phyloP scores from a whole-genome alignment of 1,140 invertebrate species.

The Brachionus plicatilis region DNA sequence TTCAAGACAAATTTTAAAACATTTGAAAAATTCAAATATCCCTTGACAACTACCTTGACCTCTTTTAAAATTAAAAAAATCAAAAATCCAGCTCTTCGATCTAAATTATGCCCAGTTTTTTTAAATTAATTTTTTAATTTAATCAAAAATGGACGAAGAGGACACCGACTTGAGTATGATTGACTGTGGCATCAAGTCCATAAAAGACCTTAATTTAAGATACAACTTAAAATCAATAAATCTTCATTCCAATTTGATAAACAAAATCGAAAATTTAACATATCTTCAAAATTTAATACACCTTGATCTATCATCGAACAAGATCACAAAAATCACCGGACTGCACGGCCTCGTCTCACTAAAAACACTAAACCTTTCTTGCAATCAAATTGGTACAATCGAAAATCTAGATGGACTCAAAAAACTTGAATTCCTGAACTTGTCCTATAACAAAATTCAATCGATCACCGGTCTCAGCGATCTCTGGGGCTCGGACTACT shows the following conservation, averaged over 20 bases:
- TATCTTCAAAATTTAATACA: constrained; percentile 47
- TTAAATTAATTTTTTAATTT: neutral
- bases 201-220: constrained; percentile 5
- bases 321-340: constrained; percentile 80
- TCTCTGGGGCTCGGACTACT: constrained; percentile 34
- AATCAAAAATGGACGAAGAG: constrained; percentile 13
- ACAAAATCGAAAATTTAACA: constrained; percentile 51
- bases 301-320: constrained; percentile 94
- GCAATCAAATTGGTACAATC: constrained; percentile 85
- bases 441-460: constrained; percentile 87
- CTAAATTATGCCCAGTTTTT: neutral
- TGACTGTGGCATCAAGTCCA: constrained; percentile 16
- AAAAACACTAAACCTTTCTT: constrained; percentile 79
- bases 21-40: neutral
- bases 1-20: neutral
- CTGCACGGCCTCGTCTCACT: constrained; percentile 73
- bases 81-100: neutral
- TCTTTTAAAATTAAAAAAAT: neutral
- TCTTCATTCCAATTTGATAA: constrained; percentile 82
- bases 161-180: constrained; percentile 30
- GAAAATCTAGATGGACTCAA: constrained; percentile 78
- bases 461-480: neutral
- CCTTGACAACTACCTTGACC: constrained; percentile 1
- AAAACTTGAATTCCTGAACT: constrained; percentile 76
- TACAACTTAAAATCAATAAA: constrained; percentile 63